These are phyloP conservation scores for Cyprichromis sp. DNA, from an alignment of 2,113 vertebrate genomes.

Conservation along the genomic window DNA sequence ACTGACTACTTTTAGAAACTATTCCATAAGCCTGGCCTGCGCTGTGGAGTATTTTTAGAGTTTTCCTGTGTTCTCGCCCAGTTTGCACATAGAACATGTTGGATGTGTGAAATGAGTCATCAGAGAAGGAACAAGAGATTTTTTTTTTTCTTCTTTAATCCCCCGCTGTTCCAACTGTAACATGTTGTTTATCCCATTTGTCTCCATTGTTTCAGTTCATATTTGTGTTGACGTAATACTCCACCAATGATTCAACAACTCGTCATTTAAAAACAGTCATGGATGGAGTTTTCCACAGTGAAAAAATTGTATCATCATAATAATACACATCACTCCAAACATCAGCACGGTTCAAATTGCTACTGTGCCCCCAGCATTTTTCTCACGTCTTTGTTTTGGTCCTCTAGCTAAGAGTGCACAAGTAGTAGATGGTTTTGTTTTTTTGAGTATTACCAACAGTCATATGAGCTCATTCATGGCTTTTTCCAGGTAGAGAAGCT, in stretches of 20 bases:
- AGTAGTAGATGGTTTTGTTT: neutral
- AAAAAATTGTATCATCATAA: neutral
- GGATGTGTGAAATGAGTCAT: constrained; percentile 34
- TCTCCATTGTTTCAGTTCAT: neutral
- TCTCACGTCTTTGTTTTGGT: neutral
- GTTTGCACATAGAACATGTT: neutral
- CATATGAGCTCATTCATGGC: neutral
- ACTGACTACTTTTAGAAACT: neutral
- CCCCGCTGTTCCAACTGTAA: neutral
- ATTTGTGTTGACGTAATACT: neutral
- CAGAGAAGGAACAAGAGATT: neutral
- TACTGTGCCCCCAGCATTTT: neutral
- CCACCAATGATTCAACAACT: neutral
- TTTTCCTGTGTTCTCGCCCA: neutral
- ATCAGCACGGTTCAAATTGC: neutral
- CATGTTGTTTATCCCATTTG: neutral
- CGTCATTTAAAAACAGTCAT: neutral
- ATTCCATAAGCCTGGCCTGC: neutral
- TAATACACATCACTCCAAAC: neutral
- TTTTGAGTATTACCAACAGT: neutral
- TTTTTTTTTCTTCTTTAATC: neutral
- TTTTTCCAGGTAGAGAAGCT: neutral
- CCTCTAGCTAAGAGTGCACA: neutral
- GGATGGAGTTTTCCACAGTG: neutral
- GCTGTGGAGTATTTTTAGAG: neutral